These are phyloP conservation scores for Gymnobelideus leadbeateri DNA, from an alignment of 2,113 vertebrate species.

Conservation along the genomic window DNA sequence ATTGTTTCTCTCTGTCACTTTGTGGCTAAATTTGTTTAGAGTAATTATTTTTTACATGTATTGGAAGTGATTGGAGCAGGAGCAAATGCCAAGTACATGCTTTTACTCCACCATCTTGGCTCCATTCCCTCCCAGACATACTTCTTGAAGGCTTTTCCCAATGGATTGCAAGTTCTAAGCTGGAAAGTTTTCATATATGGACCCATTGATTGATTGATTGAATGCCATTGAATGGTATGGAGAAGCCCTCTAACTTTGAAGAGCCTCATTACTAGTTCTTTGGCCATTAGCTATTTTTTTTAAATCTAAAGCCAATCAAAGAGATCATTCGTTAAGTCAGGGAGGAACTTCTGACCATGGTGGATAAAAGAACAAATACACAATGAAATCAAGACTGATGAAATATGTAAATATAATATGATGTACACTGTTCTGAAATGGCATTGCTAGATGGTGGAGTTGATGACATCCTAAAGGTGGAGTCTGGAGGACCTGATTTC, in stretches of 20 bases:
- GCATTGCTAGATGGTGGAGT: not conserved
- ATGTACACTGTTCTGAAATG: not conserved
- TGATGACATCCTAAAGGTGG: not conserved
- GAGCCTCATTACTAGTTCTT: not conserved
- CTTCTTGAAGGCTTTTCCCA: not conserved
- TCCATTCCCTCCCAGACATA: too few relatives aligned
- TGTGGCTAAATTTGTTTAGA: too few relatives aligned
- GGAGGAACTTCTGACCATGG: not conserved
- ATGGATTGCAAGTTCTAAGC: not conserved
- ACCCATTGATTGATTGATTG: not conserved
- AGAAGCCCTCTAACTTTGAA: not conserved
- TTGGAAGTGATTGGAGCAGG: too few relatives aligned
- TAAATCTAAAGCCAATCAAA: not conserved
- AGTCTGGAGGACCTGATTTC: not conserved
- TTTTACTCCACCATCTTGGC: too few relatives aligned
- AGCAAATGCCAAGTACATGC: too few relatives aligned
- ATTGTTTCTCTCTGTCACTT: too few relatives aligned
- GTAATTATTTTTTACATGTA: too few relatives aligned
- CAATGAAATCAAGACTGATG: not conserved
- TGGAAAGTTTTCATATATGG: not conserved
- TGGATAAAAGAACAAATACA: not conserved
- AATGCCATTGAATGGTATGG: not conserved
- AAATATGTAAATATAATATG: not conserved
- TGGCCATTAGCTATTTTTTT: not conserved
- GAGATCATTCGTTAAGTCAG: not conserved